These are phyloP conservation scores for Cyrtodaria siliqua DNA, from an alignment of 2,888 invertebrate species.

Conservation along the genomic window DNA sequence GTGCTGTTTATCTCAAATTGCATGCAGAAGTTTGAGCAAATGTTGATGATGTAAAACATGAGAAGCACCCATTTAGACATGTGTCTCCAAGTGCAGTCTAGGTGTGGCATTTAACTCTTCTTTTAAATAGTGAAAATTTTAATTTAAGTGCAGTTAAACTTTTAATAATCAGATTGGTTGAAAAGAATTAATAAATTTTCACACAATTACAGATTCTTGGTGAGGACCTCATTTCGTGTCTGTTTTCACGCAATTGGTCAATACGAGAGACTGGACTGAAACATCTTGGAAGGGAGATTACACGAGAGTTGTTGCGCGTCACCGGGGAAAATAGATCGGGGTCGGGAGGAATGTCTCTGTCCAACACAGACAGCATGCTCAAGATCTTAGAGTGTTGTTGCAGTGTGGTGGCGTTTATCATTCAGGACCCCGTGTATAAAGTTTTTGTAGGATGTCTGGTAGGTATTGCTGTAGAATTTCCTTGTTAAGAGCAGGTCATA, in stretches of 20 bases:
- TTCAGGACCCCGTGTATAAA: constrained; percentile 86
- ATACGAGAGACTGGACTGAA: constrained; percentile 84
- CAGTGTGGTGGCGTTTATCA: constrained; percentile 85
- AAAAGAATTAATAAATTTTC: too few relatives aligned
- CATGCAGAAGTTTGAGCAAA: too few relatives aligned
- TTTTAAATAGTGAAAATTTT: too few relatives aligned
- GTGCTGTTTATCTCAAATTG: too few relatives aligned
- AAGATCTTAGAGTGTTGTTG: constrained; percentile 84
- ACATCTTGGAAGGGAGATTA: constrained; percentile 81
- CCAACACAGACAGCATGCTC: constrained; percentile 74
- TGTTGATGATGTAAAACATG: too few relatives aligned
- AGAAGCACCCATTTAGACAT: too few relatives aligned
- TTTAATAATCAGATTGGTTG: too few relatives aligned
- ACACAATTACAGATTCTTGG: constrained; percentile 82
- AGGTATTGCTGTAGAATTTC: constrained; percentile 60
- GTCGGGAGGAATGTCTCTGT: constrained; percentile 64
- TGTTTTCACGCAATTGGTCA: constrained; percentile 86
- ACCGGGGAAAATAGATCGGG: constrained; percentile 77
- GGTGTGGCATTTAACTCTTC: too few relatives aligned
- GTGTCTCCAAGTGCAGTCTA: too few relatives aligned
- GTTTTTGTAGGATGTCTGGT: constrained; percentile 86
- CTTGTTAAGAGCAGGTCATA: not conserved
- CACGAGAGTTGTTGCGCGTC: constrained; percentile 77
- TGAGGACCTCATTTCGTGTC: constrained; percentile 85
- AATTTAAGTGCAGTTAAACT: too few relatives aligned